Evolutionary conservation across 2,113 vertebrate species (phyloP).

Genomic region (Lipophrys pholis): DNA sequence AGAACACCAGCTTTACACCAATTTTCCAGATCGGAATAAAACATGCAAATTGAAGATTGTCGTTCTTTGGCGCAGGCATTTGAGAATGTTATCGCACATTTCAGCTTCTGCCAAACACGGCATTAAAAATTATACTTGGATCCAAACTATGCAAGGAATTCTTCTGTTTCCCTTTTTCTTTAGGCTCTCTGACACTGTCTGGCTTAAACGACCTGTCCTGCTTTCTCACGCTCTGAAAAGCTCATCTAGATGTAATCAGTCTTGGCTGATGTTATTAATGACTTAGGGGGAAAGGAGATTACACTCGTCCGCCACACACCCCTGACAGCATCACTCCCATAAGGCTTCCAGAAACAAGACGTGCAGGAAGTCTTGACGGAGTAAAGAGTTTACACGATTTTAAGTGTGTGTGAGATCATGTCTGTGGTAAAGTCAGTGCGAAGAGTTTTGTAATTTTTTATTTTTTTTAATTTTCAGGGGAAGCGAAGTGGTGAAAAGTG

Average conservation of each 20-base stretch:
- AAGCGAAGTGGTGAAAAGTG: background rate
- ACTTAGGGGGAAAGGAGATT: conserved; percentile 65
- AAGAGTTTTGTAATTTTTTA: background rate
- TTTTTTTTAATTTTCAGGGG: conserved; percentile 14
- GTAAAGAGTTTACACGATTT: conserved; percentile 3
- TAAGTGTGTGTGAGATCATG: background rate
- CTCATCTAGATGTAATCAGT: conserved; percentile 72
- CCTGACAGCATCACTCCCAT: conserved; percentile 36
- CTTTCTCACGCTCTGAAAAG: conserved; percentile 73
- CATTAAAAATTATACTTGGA: conserved; percentile 14
- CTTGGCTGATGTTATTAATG: conserved; percentile 75
- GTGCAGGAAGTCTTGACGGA: conserved; percentile 18
- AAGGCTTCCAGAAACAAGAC: conserved; percentile 43
- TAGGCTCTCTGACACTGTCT: conserved; percentile 33
- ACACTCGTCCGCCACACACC: conserved; percentile 47
- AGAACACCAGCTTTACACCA: background rate
- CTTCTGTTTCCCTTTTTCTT: conserved; percentile 8
- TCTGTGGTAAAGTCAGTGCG: conserved; percentile 4
- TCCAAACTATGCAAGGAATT: conserved; percentile 16
- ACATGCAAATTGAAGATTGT: background rate
- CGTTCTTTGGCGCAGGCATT: too few relatives aligned
- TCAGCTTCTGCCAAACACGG: background rate
- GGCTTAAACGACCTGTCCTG: conserved; percentile 64
- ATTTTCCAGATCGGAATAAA: conserved; percentile 1
- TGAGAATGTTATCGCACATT: too few relatives aligned